Conservation (phyloP, 2,113 vertebrate species). For the Asarcornis scutulata region DNA sequence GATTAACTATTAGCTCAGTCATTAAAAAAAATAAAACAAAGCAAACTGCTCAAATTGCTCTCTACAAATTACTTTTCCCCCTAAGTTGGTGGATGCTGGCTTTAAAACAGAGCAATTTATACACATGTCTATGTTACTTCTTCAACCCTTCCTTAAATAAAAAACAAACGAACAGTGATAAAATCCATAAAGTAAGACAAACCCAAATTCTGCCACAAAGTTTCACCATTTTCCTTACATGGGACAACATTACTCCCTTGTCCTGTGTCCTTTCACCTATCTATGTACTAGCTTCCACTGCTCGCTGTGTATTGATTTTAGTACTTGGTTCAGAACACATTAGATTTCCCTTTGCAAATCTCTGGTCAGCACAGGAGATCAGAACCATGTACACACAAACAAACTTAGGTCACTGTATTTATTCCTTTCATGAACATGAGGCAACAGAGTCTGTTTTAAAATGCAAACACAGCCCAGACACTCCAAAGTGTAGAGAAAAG, state of each 20-base stretch:
- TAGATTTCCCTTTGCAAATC: neutral
- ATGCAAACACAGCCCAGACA: neutral
- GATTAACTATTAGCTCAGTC: neutral
- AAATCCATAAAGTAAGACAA: neutral
- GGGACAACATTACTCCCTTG: neutral
- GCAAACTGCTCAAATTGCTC: neutral
- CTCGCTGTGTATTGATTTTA: neutral
- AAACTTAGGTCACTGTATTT: neutral
- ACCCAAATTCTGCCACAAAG: neutral
- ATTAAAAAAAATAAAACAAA: neutral
- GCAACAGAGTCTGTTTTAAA: neutral
- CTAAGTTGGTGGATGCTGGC: neutral
- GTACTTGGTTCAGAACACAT: neutral
- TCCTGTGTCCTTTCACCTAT: neutral
- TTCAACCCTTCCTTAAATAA: neutral
- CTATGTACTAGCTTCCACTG: neutral
- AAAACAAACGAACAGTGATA: neutral
- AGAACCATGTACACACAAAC: neutral
- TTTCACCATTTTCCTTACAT: neutral
- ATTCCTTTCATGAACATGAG: neutral
- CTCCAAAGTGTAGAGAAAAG: neutral
- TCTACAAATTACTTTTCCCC: neutral
- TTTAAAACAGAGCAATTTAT: constrained; percentile 19
- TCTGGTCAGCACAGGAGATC: neutral
- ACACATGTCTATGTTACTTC: neutral